Conservation (phyloP, 1,140 invertebrate species). For the Acromyrmex echinatior region DNA sequence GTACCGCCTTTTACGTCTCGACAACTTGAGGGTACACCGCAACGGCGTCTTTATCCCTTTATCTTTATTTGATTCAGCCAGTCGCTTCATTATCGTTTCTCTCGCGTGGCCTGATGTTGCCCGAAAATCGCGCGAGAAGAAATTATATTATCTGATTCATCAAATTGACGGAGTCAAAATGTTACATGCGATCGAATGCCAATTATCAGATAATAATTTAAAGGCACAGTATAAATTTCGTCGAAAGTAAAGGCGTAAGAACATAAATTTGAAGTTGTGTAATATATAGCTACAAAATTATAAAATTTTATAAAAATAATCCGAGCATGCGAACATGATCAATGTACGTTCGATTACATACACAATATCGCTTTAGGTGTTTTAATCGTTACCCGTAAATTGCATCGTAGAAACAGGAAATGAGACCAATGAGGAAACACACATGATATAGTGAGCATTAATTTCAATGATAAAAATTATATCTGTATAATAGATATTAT, state of each 20-base stretch:
- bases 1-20: constrained; percentile 22
- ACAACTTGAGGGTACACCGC: constrained; percentile 14
- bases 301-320: neutral
- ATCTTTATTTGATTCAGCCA: constrained; percentile 49
- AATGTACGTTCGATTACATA: neutral
- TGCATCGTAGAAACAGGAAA: constrained; percentile 28
- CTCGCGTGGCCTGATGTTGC: neutral
- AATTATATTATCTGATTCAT: constrained; percentile 25
- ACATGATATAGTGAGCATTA: constrained; percentile 37
- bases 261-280: neutral
- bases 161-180: neutral
- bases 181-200: neutral
- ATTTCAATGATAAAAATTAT: constrained; percentile 18
- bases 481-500: constrained; percentile 5
- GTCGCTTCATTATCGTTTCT: constrained; percentile 56
- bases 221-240: too few species aligned
- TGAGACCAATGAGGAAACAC: neutral
- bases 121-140: constrained; percentile 36
- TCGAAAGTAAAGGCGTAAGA: neutral
- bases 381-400: constrained; percentile 20
- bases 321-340: neutral
- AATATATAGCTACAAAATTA: neutral
- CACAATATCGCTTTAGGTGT: constrained; percentile 37
- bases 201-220: neutral
- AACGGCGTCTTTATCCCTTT: constrained; percentile 43